Conservation (phyloP, 2,888 invertebrate genomes). For the Drosophila macrospina region DNA sequence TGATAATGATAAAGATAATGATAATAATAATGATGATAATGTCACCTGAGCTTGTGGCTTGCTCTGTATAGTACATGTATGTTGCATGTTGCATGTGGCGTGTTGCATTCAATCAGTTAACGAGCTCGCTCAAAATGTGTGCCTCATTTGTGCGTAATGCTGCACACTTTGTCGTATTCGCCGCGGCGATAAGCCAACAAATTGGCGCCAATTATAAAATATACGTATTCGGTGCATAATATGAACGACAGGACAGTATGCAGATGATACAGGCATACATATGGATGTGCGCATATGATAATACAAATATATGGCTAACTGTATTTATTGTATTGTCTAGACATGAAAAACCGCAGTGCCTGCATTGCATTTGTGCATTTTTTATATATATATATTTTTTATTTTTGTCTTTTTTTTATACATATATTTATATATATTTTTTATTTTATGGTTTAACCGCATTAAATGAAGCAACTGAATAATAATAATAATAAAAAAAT, state of each 20-base stretch:
- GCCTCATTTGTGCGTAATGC: slow-evolving; percentile 51
- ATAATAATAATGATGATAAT: background rate
- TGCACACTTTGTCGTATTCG: slow-evolving; percentile 32
- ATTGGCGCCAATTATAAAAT: slow-evolving; percentile 71
- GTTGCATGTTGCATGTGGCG: slow-evolving; percentile 9
- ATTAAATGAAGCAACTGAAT: slow-evolving; percentile 62
- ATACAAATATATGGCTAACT: slow-evolving; percentile 80
- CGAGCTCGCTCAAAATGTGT: slow-evolving; percentile 22
- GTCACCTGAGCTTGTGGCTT: background rate
- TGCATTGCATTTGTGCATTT: slow-evolving; percentile 66
- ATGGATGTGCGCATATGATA: slow-evolving; percentile 53
- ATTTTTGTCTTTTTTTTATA: slow-evolving; percentile 29
- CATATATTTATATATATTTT: slow-evolving; percentile 14
- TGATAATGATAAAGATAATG: background rate
- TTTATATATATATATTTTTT: slow-evolving; percentile 24
- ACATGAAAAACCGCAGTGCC: slow-evolving; percentile 76
- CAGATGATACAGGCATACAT: slow-evolving; percentile 5
- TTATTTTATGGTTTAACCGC: slow-evolving; percentile 70
- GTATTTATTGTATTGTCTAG: slow-evolving; percentile 81
- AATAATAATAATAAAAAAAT: slow-evolving; percentile 25
- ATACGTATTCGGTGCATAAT: slow-evolving; percentile 42
- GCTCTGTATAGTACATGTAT: background rate
- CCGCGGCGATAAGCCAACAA: slow-evolving; percentile 57
- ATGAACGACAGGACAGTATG: slow-evolving; percentile 1
- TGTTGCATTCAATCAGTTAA: slow-evolving; percentile 25